Evolutionary conservation across 2,797 vertebrate species (phyloP).

Genomic region (Lepidocolaptes lacrymiger): DNA sequence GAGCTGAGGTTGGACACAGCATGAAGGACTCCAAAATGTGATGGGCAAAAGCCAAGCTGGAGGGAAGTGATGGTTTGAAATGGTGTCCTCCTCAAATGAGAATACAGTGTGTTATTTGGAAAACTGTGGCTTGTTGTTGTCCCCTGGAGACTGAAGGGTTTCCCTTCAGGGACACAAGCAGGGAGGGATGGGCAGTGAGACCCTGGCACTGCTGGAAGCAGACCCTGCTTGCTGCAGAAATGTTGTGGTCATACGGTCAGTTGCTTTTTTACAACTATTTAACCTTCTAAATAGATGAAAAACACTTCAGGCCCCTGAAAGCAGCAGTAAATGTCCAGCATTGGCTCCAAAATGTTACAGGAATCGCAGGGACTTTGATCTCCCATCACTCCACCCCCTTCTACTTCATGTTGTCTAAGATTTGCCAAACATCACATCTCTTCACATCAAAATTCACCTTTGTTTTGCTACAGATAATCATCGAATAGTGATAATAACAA

Average conservation of each 20-base stretch:
- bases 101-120: not conserved
- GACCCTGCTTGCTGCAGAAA: not conserved
- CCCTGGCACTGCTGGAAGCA: fast-evolving
- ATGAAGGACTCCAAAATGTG: not conserved
- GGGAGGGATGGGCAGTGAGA: fast-evolving
- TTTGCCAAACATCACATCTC: conserved; percentile 42
- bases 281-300: not conserved
- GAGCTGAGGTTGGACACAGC: not conserved
- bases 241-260: fast-evolving
- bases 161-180: fast-evolving
- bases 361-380: conserved; percentile 17
- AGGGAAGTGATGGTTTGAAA: not conserved
- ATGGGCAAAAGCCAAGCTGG: not conserved
- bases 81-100: not conserved
- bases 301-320: not conserved
- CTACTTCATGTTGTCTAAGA: conserved; percentile 11
- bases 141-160: not conserved
- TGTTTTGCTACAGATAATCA: conserved; percentile 45
- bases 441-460: conserved; percentile 44
- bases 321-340: not conserved
- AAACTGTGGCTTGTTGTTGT: not conserved
- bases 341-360: not conserved
- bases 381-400: conserved; percentile 13
- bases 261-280: not conserved
- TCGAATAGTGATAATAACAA: conserved; percentile 39